Conservation (phyloP, 2,797 vertebrate species). For the Astyanax mexicanus region DNA sequence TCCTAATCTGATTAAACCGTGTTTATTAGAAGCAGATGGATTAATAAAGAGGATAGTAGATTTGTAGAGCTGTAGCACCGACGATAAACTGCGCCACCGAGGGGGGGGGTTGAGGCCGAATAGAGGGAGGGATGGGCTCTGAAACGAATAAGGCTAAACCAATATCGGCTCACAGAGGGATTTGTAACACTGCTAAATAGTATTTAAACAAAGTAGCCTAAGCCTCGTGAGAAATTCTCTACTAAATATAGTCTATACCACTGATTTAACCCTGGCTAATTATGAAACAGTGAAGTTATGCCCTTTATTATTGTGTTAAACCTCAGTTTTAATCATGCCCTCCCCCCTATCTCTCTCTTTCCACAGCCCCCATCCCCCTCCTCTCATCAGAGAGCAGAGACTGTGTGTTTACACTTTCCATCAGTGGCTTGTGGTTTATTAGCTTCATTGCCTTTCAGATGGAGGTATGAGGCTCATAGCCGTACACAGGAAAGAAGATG, state of each 20-base stretch:
- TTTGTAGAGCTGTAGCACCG: not conserved
- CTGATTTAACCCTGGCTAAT: not conserved
- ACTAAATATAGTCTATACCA: not conserved
- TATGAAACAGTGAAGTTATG: conserved; percentile 8
- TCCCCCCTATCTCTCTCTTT: conserved; percentile 41
- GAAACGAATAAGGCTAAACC: conserved; percentile 62
- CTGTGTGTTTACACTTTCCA: not conserved
- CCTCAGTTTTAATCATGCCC: not conserved
- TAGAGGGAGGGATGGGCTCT: too few relatives aligned
- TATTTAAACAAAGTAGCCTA: conserved; percentile 40
- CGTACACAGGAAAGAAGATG: too few relatives aligned
- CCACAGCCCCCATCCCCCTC: conserved; percentile 12
- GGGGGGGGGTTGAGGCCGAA: not conserved
- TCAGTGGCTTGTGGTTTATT: conserved; percentile 11
- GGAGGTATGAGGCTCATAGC: too few relatives aligned
- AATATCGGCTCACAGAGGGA: conserved; percentile 63
- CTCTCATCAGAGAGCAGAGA: conserved; percentile 50
- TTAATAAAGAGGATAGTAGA: conserved; percentile 11
- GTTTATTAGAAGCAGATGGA: conserved; percentile 8
- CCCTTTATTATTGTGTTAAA: not conserved
- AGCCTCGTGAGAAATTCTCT: conserved; percentile 55
- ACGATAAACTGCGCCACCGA: conserved; percentile 2
- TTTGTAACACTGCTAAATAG: conserved; percentile 51
- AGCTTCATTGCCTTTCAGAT: too few relatives aligned
- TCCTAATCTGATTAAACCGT: conserved; percentile 41